Base-by-base conservation (phyloP, 2,888 invertebrate genomes). In the Cephus pulcher region DNA sequence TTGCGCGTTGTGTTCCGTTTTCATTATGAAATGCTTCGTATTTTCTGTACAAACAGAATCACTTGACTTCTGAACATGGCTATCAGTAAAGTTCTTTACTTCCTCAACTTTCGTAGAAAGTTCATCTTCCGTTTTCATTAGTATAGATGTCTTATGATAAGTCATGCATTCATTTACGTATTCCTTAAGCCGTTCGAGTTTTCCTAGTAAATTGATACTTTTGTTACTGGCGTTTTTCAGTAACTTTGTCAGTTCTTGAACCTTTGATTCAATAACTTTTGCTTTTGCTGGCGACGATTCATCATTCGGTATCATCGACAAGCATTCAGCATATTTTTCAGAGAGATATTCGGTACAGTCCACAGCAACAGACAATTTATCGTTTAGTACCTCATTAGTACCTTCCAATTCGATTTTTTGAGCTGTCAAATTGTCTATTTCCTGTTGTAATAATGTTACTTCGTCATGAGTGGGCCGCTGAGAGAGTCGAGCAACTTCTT, bases 351-450 rank as follows among this genome's bases (percentile, higher is more conserved):
- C 9, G 23, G 23, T 23, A 23, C 56, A 56, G 23, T 56, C 56
- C 9, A 56, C 56, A 56, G 56, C 56, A 2, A 56, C 56, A 23
- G 9, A 23, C 9, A 56, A 56, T 56, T 56, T 56, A 56, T 56
- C 23, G 2, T 6, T 56, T 23, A 56, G 9, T 2, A 56, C 23
- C 15, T 56, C 56, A 6, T 56, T 56, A 23, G 23, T 56, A 23
- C 23, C 32, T 33, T 78, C 74, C n/a, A 73, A 69, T 77, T 79
- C 75, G 33, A 35, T 35, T 73, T 79, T 84, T 12, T 82, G 75
- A 1, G 40, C 23, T 69, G 74, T 73, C 6, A 78, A 4, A 32
- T n/a, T 76, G 56, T 78, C 71, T 68, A 81, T 12, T 34, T 78
- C 70, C 4, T 74, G 76, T 12, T 79, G 75, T 12, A 80, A 76